A percentile compares a stretch with the other conserved stretches of the same genome.
phyloP scores from a whole-genome alignment of 2,888 invertebrate genomes.

The Arctia plantaginis region DNA sequence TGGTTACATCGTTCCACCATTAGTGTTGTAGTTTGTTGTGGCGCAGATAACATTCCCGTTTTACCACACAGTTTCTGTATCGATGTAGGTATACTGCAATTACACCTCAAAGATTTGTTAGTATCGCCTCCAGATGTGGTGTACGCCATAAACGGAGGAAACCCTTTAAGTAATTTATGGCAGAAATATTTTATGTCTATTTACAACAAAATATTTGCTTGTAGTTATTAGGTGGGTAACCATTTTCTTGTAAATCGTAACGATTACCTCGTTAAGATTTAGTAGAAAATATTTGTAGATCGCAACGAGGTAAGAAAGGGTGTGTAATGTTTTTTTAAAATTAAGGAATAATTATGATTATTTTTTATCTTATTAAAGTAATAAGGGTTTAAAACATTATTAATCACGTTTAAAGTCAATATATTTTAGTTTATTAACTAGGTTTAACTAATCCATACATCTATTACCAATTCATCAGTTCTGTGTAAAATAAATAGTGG shows the following conservation, averaged over 20 bases:
- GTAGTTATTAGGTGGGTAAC: not conserved
- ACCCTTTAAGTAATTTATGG: slow-evolving; percentile 9
- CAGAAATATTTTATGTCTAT: slow-evolving; percentile 4
- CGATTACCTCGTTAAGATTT: too few species aligned
- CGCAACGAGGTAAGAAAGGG: not conserved
- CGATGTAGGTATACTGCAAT: slow-evolving; percentile 73
- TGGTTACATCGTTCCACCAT: slow-evolving; percentile 74
- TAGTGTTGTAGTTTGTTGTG: slow-evolving; percentile 75
- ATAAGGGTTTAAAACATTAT: too few species aligned
- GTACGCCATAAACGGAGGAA: slow-evolving; percentile 51
- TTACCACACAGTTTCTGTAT: slow-evolving; percentile 55
- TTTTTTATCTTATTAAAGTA: too few species aligned
- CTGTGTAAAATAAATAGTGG: too few species aligned
- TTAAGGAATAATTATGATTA: too few species aligned
- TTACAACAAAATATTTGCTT: slow-evolving; percentile 1
- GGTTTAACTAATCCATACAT: too few species aligned
- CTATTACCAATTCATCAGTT: too few species aligned
- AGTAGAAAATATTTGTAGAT: too few species aligned
- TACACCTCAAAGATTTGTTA: slow-evolving; percentile 78
- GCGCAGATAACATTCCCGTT: slow-evolving; percentile 74
- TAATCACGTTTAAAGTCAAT: too few species aligned
- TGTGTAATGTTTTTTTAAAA: too few species aligned
- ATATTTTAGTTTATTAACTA: too few species aligned
- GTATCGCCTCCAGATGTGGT: slow-evolving; percentile 57
- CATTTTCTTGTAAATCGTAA: not conserved